Conservation (phyloP, 2,888 invertebrate genomes). For the Brachyopa scutellaris region DNA sequence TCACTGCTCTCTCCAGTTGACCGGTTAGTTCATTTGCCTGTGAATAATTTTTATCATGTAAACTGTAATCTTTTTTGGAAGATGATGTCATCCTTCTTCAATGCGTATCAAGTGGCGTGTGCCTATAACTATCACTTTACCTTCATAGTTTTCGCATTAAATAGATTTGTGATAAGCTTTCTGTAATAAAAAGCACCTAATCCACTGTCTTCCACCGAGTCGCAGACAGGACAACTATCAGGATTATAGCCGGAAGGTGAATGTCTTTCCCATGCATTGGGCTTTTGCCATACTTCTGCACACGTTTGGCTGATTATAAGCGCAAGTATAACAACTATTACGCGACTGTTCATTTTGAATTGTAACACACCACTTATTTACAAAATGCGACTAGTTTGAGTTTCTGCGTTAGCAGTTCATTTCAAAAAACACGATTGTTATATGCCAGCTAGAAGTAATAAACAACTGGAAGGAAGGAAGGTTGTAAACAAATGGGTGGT, state of each 20-base stretch:
- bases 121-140: background rate
- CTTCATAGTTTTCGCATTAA: conserved; percentile 28
- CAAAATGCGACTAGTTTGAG: background rate
- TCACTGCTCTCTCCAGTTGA: conserved; percentile 6
- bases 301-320: background rate
- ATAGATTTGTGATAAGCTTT: conserved; percentile 28
- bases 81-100: conserved; percentile 24
- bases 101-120: background rate
- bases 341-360: conserved; percentile 21
- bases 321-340: conserved; percentile 3
- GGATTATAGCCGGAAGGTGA: background rate
- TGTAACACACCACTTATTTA: background rate
- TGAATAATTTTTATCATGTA: background rate
- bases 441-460: too few relatives aligned
- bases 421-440: too few relatives aligned
- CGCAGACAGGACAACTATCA: conserved; percentile 41
- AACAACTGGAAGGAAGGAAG: too few relatives aligned
- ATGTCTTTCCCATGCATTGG: conserved; percentile 53
- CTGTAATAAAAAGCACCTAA: conserved; percentile 25
- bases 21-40: conserved; percentile 29
- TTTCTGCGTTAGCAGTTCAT: background rate
- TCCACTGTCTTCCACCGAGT: background rate
- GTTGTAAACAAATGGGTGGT: too few relatives aligned
- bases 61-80: background rate
- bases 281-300: conserved; percentile 45